phyloP scores from a whole-genome alignment of 2,888 invertebrate genomes.

The Microctonus aethiopoides region DNA sequence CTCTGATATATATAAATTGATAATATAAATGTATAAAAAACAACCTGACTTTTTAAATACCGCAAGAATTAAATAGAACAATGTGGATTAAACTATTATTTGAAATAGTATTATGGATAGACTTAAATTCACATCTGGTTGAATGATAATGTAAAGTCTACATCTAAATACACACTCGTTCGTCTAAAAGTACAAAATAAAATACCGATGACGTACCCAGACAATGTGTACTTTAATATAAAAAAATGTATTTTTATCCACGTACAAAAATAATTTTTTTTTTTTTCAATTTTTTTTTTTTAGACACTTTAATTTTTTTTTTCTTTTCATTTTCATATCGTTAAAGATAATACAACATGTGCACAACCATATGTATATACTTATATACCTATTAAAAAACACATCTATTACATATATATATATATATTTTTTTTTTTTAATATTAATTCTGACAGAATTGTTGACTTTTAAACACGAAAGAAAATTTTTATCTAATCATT shows the following conservation, averaged over 20 bases:
- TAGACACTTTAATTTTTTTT: background rate
- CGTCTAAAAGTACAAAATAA: background rate
- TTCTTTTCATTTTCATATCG: background rate
- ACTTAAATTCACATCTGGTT: background rate
- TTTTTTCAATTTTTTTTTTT: background rate
- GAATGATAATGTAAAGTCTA: background rate
- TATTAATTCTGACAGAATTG: too few relatives aligned
- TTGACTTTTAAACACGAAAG: too few relatives aligned
- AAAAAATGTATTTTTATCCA: background rate
- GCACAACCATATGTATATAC: background rate
- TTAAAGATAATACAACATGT: background rate
- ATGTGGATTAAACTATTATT: background rate
- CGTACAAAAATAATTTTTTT: too few relatives aligned
- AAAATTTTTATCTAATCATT: too few relatives aligned
- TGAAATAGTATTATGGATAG: background rate
- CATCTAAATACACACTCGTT: too few relatives aligned
- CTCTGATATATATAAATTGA: too few relatives aligned
- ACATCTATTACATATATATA: too few relatives aligned
- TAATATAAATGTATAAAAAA: too few relatives aligned
- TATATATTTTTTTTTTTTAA: background rate
- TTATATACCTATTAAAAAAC: too few relatives aligned
- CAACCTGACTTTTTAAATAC: too few relatives aligned
- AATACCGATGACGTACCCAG: background rate
- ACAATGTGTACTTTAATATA: background rate
- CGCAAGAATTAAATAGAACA: too few relatives aligned